These are phyloP conservation scores for Coreoperca whiteheadi DNA, from an alignment of 2,113 vertebrate species.

Conservation along the genomic window DNA sequence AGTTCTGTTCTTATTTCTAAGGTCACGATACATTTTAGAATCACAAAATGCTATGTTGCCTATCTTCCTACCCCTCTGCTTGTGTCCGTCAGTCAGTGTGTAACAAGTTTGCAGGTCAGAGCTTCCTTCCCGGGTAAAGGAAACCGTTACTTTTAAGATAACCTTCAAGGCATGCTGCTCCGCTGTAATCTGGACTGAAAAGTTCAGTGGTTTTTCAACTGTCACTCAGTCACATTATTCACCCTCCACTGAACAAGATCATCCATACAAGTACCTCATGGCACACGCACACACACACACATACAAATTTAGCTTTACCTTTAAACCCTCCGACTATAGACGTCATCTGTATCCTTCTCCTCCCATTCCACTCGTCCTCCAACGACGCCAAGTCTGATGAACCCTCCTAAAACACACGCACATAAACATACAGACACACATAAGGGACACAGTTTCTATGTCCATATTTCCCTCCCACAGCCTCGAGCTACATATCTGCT, in stretches of 20 bases:
- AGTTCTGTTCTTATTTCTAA: neutral
- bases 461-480: conserved; percentile 27
- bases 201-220: conserved; percentile 97
- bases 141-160: conserved; percentile 80
- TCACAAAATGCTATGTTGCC: neutral
- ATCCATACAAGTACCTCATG: conserved; percentile 41
- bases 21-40: neutral
- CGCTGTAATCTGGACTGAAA: conserved; percentile 96
- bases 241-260: conserved; percentile 84
- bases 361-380: conserved; percentile 95
- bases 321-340: conserved; percentile 93
- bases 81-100: conserved; percentile 18
- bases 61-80: neutral
- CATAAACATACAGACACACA: conserved; percentile 47
- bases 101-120: conserved; percentile 61
- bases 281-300: conserved; percentile 3
- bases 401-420: conserved; percentile 90
- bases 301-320: conserved; percentile 81
- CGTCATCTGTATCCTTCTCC: conserved; percentile 94
- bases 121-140: conserved; percentile 21
- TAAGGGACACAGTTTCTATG: conserved; percentile 19
- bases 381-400: conserved; percentile 88
- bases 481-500: conserved; percentile 50
- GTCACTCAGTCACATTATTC: conserved; percentile 95
- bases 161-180: conserved; percentile 85